Base-by-base conservation (phyloP, 2,797 vertebrate species). In the Discoglossus pictus region DNA sequence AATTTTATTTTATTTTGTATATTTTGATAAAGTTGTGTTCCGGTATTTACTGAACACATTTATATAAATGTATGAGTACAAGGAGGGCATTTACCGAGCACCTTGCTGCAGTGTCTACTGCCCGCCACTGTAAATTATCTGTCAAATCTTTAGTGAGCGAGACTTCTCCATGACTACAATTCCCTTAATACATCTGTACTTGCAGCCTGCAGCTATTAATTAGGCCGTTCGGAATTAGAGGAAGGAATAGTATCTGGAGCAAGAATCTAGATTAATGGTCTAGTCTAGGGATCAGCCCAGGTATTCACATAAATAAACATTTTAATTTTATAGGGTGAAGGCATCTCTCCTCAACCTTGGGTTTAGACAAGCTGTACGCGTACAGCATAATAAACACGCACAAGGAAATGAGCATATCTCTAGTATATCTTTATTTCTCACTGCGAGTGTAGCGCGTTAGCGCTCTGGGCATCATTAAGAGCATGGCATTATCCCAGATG, bases 101-200 rank as follows among this genome's bases (percentile, higher is more conserved):
- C n/a, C n/a, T n/a, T n/a, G n/a, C n/a, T n/a, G n/a, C n/a, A n/a
- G n/a, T n/a, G n/a, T n/a, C n/a, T n/a, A n/a, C n/a, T n/a, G n/a
- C n/a, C n/a, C n/a, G n/a, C n/a, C n/a, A n/a, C n/a, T n/a, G n/a
- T n/a, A n/a, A n/a, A n/a, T n/a, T n/a, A n/a, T 15, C 40, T 40
- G 6, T 13, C n/a, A 40, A 6, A 13, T 40, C 13, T 40, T 40
- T 15, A 12, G 6, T 40, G 39, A n/a, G 39, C n/a, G 2, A 2
- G 16, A n/a, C 13, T 40, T 13, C 39, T 40, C 38, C 38, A 46
- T 44, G 48, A 48, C 50, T 25, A 36, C 18, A 61, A 25, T 68
- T 53, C 65, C 36, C 51, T 61, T 25, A 53, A 27, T 68, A 68
- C 65, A 68, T 50, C 56, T 61, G 65, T 68, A 53, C 65, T 16